Base-by-base conservation (phyloP, 2,113 vertebrate genomes). In the Oncorhynchus tshawytscha region DNA sequence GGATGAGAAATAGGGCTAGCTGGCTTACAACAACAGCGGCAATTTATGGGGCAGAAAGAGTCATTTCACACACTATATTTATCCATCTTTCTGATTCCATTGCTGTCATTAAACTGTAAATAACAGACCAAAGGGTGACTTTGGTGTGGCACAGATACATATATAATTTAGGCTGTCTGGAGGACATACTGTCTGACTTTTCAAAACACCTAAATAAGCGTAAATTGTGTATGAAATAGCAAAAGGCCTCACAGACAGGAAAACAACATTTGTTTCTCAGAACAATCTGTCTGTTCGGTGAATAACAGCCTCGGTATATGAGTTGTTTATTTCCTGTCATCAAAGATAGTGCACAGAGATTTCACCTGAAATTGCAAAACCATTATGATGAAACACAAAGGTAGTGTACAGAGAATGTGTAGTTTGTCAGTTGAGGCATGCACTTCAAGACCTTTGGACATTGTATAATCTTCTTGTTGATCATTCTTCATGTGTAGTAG, bases 61-160 rank as follows among this genome's bases (percentile, higher is more conserved):
- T 11, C 16, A 69, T 69, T 68, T 68, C 12, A 67, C 65, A 67
- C 12, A 24, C 16, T 1, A 69, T 22, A 69, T 69, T 69, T 69
- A 69, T 69, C 31, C 66, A 34, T 67, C 66, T 67, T 16, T 11
- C 12, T 67, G 65, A 67, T 13, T 68, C 67, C 15, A 68, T 68
- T 34, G 67, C 16, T 18, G 18, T 18, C 29, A 39, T 45, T 22
- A 5, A 69, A 18, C 67, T 69, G 20, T 39, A 16, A 67, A 67
- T 39, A 18, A 34, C 67, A 69, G 31, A 22, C 7, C 20, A 22
- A 5, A 5, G 22, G 9, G 31, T 1, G 18, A 34, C 31, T 34
- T 69, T 18, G 29, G 67, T n/a, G 20, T 31, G 8, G 31, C 29
- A 69, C 34, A 6, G 18, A 69, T 67, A 67, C 20, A 11, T 54